phyloP scores from a whole-genome alignment of 2,797 vertebrate species.

The Pitangus sulphuratus region DNA sequence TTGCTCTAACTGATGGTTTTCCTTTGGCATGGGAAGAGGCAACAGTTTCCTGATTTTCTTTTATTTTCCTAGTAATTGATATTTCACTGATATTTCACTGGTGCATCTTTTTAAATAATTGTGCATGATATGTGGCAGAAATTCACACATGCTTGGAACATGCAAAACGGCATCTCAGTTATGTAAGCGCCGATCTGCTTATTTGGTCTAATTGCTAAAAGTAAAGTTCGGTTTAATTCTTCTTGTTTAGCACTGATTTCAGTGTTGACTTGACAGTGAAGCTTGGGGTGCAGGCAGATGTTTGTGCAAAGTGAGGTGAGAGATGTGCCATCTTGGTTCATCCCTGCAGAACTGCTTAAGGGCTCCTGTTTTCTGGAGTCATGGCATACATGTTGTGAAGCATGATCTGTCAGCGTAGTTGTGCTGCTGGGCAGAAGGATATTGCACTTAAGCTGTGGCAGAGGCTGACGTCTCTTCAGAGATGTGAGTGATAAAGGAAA shows the following conservation, averaged over 20 bases:
- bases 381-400: neutral
- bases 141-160: neutral
- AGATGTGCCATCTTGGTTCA: neutral
- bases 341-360: neutral
- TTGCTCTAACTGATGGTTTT: neutral
- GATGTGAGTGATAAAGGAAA: neutral
- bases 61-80: neutral
- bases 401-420: accelerated
- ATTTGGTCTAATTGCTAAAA: neutral
- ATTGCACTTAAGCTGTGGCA: neutral
- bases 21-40: neutral
- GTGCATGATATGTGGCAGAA: neutral
- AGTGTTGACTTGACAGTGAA: neutral
- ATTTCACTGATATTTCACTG: neutral
- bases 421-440: neutral
- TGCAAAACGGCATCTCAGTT: neutral
- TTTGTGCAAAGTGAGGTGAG: neutral
- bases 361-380: neutral
- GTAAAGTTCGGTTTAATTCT: neutral
- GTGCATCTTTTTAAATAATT: neutral
- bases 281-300: neutral
- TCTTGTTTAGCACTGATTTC: neutral
- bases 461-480: neutral
- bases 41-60: neutral
- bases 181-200: neutral